Evolutionary conservation across 2,797 vertebrate species (phyloP).

Genomic region (Rhinophrynus dorsalis): DNA sequence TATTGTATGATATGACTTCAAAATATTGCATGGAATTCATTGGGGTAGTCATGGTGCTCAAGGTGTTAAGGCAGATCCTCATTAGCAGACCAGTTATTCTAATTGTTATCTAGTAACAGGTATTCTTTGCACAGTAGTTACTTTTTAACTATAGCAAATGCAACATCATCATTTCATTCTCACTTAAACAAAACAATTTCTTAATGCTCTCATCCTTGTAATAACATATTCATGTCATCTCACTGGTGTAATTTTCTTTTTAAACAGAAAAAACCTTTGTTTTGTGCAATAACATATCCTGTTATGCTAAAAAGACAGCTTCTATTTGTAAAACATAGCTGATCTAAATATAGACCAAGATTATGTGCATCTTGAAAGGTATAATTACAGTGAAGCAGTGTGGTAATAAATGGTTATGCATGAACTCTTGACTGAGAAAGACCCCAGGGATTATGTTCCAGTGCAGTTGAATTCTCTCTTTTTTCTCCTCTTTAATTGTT

Average conservation of each 20-base stretch:
- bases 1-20: too few species aligned
- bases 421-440: slow-evolving; percentile 50
- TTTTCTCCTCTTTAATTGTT: neutral
- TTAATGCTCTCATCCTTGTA: slow-evolving; percentile 16
- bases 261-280: slow-evolving; percentile 35
- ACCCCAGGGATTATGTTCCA: slow-evolving; percentile 43
- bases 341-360: slow-evolving; percentile 41
- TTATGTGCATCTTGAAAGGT: slow-evolving; percentile 50
- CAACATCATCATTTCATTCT: neutral
- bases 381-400: slow-evolving; percentile 47
- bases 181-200: neutral
- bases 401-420: slow-evolving; percentile 46
- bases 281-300: slow-evolving; percentile 36
- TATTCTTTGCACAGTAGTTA: too few species aligned
- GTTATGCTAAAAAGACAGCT: slow-evolving; percentile 37
- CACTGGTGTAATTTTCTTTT: slow-evolving; percentile 37
- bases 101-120: too few species aligned
- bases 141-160: too few species aligned
- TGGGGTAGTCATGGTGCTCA: too few species aligned
- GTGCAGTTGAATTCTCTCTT: neutral
- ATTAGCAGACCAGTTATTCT: too few species aligned
- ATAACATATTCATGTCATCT: slow-evolving; percentile 32
- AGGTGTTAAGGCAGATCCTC: too few species aligned
- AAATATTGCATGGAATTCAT: too few species aligned
- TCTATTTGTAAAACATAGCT: slow-evolving; percentile 44